phyloP scores from a whole-genome alignment of 1,140 invertebrate genomes.

The Saxidomus purpurata region DNA sequence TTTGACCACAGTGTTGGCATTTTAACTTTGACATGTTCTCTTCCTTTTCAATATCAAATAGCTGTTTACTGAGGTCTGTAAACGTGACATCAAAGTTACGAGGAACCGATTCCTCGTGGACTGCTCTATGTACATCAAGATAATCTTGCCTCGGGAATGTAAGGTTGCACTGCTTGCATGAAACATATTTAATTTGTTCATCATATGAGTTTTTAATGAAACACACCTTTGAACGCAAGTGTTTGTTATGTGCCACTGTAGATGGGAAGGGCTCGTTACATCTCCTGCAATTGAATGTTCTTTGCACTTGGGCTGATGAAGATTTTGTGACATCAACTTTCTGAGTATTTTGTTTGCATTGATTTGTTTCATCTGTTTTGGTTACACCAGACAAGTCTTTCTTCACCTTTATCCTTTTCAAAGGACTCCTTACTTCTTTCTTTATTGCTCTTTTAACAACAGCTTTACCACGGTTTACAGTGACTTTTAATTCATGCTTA shows the following conservation, averaged over 20 bases:
- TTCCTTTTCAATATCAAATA: neutral
- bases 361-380: neutral
- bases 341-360: neutral
- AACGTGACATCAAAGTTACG: neutral
- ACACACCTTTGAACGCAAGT: neutral
- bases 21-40: neutral
- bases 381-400: neutral
- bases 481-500: neutral
- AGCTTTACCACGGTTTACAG: neutral
- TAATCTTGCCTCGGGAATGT: neutral
- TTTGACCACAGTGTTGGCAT: neutral
- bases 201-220: neutral
- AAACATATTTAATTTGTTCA: no score
- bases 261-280: constrained; percentile 14
- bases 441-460: neutral
- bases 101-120: neutral
- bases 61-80: neutral
- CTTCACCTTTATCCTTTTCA: neutral
- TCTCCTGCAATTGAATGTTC: neutral
- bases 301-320: neutral
- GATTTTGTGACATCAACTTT: neutral
- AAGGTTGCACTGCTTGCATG: neutral
- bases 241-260: constrained; percentile 26
- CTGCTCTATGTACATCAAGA: neutral
- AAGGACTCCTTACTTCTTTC: neutral